Percentiles rank a stretch among this genome's conserved stretches.
phyloP scores from a whole-genome alignment of 2,797 vertebrate genomes.

The Erpetoichthys calabaricus region DNA sequence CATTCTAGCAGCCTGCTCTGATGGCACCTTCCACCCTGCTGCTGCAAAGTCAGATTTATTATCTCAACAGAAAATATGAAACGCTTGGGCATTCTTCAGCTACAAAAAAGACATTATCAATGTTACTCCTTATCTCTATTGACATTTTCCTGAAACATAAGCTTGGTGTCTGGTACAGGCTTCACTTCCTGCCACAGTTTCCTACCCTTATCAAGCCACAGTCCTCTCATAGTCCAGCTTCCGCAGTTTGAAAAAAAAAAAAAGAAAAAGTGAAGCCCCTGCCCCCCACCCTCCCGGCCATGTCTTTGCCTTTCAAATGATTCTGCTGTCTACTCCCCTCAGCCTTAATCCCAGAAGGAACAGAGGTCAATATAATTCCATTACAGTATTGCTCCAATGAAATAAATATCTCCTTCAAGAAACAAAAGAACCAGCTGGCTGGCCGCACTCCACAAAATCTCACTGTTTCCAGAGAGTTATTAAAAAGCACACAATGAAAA shows the following conservation, averaged over 20 bases:
- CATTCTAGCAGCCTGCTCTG: no score
- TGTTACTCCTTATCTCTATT: slow-evolving; percentile 11
- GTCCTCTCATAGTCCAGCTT: slow-evolving; percentile 8
- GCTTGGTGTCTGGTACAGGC: not conserved
- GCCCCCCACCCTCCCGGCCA: no score
- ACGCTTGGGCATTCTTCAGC: not conserved
- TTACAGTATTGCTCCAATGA: slow-evolving; percentile 19
- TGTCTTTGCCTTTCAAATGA: no score
- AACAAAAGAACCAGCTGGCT: slow-evolving; percentile 11
- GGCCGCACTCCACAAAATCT: slow-evolving; percentile 16
- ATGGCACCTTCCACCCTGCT: no score
- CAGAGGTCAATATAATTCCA: slow-evolving; percentile 27
- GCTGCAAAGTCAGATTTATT: no score
- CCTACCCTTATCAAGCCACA: slow-evolving; percentile 1
- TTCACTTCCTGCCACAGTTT: slow-evolving; percentile 9
- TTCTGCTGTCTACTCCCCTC: not conserved
- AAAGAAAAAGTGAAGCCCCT: no score
- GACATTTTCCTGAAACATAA: slow-evolving; percentile 2
- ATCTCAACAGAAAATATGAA: not conserved
- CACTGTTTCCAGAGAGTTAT: slow-evolving; percentile 34
- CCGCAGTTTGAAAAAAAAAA: not conserved
- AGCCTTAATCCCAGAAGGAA: not conserved
- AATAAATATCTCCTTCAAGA: slow-evolving; percentile 4
- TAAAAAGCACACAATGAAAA: slow-evolving; percentile 22
- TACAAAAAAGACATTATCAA: not conserved